Evolutionary conservation across 2,888 invertebrate species (phyloP).

Genomic region (Agonopterix heracliana): DNA sequence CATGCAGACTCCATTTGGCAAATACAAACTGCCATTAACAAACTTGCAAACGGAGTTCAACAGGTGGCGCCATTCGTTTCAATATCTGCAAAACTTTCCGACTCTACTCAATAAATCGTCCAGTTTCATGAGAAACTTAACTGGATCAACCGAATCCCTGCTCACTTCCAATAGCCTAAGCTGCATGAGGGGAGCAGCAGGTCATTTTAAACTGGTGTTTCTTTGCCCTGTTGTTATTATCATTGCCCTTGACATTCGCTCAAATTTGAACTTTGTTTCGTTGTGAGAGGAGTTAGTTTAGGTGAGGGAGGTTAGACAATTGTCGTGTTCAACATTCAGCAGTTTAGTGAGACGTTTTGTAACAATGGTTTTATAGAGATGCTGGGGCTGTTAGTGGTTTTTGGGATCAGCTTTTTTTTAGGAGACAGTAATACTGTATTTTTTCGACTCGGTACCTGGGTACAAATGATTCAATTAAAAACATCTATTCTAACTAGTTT

Average conservation of each 20-base stretch:
- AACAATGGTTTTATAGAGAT: slow-evolving; percentile 54
- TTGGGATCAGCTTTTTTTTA: slow-evolving; percentile 46
- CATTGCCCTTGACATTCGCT: slow-evolving; percentile 43
- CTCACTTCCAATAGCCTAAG: slow-evolving; percentile 19
- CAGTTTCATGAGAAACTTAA: slow-evolving; percentile 35
- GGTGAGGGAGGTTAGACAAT: slow-evolving; percentile 25
- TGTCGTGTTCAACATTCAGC: slow-evolving; percentile 36
- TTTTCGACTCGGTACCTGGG: too few species aligned
- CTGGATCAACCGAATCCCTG: slow-evolving; percentile 17
- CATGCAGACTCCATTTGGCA: slow-evolving; percentile 10
- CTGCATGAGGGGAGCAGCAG: slow-evolving; percentile 23
- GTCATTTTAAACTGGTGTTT: slow-evolving; percentile 44
- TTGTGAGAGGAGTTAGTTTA: slow-evolving; percentile 27
- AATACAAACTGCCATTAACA: slow-evolving; percentile 52
- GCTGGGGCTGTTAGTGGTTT: slow-evolving; percentile 27
- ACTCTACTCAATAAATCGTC: slow-evolving; percentile 67
- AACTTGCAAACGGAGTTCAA: slow-evolving; percentile 61
- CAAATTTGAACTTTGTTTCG: slow-evolving; percentile 46
- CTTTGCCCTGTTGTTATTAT: slow-evolving; percentile 67
- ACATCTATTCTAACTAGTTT: too few species aligned
- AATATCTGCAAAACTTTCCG: slow-evolving; percentile 73
- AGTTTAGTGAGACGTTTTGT: slow-evolving; percentile 58
- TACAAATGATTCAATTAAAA: too few species aligned
- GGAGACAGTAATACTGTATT: not conserved
- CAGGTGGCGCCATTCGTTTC: slow-evolving; percentile 73